Evolutionary conservation across 2,797 vertebrate species (phyloP).

Genomic region (Cynopterus sphinx): DNA sequence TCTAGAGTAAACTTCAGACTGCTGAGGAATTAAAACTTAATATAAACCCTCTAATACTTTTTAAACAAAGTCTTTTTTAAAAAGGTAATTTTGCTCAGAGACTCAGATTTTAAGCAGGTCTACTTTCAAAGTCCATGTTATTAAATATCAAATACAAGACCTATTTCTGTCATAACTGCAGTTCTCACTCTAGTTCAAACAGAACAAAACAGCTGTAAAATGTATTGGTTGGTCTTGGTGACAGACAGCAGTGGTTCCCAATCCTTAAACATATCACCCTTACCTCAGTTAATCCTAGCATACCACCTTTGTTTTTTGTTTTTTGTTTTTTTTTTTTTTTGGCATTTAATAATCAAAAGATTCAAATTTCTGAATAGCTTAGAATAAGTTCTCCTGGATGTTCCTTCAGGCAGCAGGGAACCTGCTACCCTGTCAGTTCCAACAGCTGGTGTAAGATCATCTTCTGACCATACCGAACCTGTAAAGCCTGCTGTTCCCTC

Average conservation of each 20-base stretch:
- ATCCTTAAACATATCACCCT: background rate
- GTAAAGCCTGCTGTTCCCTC: constrained; percentile 90
- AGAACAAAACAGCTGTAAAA: background rate
- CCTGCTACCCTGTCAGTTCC: constrained; percentile 83
- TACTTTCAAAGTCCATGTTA: background rate
- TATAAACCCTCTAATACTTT: background rate
- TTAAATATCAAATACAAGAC: background rate
- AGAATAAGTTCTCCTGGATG: background rate
- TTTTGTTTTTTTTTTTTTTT: constrained; percentile 16
- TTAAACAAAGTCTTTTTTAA: background rate
- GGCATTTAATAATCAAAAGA: background rate
- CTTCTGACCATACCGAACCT: constrained; percentile 94
- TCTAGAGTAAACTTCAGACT: background rate
- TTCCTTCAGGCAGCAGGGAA: background rate
- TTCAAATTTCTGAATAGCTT: background rate
- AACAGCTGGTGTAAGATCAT: constrained; percentile 90
- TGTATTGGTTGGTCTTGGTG: background rate
- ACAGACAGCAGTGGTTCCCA: background rate
- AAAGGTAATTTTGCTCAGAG: background rate
- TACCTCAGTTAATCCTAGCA: background rate
- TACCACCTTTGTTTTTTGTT: background rate
- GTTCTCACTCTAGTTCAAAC: background rate
- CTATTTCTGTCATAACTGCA: background rate
- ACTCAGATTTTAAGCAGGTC: background rate
- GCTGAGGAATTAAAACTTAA: background rate